Evolutionary conservation across 2,797 vertebrate genomes (phyloP).

Genomic region (Clarias laeviceps): DNA sequence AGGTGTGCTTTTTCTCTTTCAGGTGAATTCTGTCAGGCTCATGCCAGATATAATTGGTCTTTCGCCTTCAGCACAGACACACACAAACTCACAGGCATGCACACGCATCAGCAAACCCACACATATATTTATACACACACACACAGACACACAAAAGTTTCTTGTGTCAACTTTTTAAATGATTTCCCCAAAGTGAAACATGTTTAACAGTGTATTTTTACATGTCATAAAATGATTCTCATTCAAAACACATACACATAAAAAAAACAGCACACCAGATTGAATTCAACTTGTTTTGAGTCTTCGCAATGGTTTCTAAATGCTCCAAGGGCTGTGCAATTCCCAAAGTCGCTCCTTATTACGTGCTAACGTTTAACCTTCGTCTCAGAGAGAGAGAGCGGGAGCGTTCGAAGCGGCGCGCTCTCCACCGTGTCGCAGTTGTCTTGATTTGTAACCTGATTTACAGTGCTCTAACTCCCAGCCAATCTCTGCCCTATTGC

Average conservation of each 20-base stretch:
- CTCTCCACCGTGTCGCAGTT: conserved; percentile 56
- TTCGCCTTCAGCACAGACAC: conserved; percentile 31
- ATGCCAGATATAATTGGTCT: conserved; percentile 48
- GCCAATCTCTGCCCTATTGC: conserved; percentile 75
- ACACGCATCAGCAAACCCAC: neutral
- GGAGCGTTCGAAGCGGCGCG: conserved; percentile 23
- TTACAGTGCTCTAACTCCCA: conserved; percentile 68
- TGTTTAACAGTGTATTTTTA: neutral
- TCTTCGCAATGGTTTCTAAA: conserved; percentile 19
- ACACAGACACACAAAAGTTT: conserved; percentile 18
- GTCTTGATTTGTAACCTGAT: conserved; percentile 74
- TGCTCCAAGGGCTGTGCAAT: neutral
- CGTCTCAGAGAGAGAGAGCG: neutral
- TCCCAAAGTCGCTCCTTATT: conserved; percentile 24
- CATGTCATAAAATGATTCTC: neutral
- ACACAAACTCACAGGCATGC: conserved; percentile 18
- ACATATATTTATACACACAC: neutral
- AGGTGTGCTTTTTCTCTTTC: conserved; percentile 44
- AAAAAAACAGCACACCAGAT: neutral
- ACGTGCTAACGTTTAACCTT: conserved; percentile 44
- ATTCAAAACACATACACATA: neutral
- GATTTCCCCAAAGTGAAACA: neutral
- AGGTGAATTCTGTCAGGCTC: conserved; percentile 41
- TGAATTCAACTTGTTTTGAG: neutral
- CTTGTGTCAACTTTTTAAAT: conserved; percentile 33